Percentiles rank a stretch among this genome's conserved stretches.
Conservation (phyloP, 2,113 vertebrate species). For the Gnathonemus echidnorhynchus region DNA sequence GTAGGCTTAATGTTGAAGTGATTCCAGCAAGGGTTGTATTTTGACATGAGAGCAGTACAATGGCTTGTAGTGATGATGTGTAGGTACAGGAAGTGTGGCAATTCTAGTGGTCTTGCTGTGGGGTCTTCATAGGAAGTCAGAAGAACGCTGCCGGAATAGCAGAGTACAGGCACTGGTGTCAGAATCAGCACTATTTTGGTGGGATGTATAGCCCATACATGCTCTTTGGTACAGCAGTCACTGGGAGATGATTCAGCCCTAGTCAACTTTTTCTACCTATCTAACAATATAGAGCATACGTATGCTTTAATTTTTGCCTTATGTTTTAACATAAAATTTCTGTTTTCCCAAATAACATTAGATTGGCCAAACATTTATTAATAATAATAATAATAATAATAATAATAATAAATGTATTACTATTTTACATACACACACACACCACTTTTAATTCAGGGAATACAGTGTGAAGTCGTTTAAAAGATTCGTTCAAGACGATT, state of each 20-base stretch:
- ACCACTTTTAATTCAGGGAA: background rate
- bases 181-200: background rate
- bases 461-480: background rate
- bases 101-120: background rate
- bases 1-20: background rate
- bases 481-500: background rate
- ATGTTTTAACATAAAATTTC: background rate
- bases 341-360: background rate
- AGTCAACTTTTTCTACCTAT: background rate
- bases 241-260: background rate
- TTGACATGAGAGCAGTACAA: background rate
- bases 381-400: too few relatives aligned
- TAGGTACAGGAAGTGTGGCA: background rate
- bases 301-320: background rate
- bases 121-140: background rate
- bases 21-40: background rate
- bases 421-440: background rate
- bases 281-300: background rate
- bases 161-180: background rate
- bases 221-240: background rate
- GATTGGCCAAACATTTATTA: too few relatives aligned
- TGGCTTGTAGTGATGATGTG: background rate
- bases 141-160: background rate
- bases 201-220: background rate
- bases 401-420: too few relatives aligned